phyloP scores from a whole-genome alignment of 1,140 invertebrate species.

The Spodoptera frugiperda region DNA sequence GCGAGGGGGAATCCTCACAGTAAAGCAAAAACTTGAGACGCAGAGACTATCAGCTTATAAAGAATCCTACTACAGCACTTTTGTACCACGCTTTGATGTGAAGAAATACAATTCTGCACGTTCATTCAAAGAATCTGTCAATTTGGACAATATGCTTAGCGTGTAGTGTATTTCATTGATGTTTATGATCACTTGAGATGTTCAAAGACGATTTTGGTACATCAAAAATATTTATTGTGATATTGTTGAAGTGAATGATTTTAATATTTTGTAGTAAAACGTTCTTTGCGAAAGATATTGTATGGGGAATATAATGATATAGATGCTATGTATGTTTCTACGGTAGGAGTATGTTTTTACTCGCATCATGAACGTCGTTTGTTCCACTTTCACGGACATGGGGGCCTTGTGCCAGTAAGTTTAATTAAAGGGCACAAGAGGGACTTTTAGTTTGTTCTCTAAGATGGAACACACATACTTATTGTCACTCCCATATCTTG shows the following conservation, averaged over 20 bases:
- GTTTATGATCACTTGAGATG: conserved; percentile 16
- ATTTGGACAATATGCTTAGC: conserved; percentile 30
- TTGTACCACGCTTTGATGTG: conserved; percentile 49
- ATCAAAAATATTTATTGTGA: not conserved
- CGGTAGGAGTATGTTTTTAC: no score
- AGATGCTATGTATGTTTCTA: no score
- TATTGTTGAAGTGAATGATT: conserved; percentile 7
- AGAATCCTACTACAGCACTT: conserved; percentile 53
- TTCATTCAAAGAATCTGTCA: conserved; percentile 42
- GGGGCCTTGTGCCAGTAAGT: no score
- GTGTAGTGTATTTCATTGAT: conserved; percentile 31
- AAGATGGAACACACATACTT: no score
- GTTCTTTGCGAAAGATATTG: no score
- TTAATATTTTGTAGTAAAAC: not conserved
- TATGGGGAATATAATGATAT: no score
- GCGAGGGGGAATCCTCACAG: conserved; percentile 36
- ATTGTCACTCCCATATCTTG: no score
- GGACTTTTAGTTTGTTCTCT: no score
- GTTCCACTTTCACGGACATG: no score
- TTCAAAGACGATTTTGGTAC: conserved; percentile 2
- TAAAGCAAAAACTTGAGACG: conserved; percentile 48
- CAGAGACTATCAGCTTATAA: conserved; percentile 47
- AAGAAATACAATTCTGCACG: conserved; percentile 44
- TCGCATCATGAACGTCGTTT: no score
- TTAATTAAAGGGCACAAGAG: no score